These are phyloP conservation scores for Mormyrops boulengeri DNA, from an alignment of 2,797 vertebrate genomes.

Conservation along the genomic window DNA sequence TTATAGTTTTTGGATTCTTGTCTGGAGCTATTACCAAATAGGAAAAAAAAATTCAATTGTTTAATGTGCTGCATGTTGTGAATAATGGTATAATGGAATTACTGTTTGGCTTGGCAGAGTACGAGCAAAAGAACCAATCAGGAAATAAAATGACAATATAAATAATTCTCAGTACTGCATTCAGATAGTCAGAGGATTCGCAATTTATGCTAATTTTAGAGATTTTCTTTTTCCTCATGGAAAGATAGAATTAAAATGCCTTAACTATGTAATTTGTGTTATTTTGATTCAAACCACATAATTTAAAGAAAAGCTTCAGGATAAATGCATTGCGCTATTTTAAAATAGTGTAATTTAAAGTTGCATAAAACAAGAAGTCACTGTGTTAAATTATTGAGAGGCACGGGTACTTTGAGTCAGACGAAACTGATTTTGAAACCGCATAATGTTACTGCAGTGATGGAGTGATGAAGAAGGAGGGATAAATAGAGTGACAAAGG, in stretches of 20 bases:
- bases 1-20: conserved; percentile 80
- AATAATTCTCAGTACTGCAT: neutral
- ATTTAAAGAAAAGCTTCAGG: neutral
- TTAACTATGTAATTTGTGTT: neutral
- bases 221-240: neutral
- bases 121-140: neutral
- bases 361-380: neutral
- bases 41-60: neutral
- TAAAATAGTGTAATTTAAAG: neutral
- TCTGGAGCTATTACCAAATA: conserved; percentile 73
- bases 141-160: neutral
- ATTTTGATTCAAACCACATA: neutral
- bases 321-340: neutral
- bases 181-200: neutral
- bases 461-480: neutral
- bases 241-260: neutral
- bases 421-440: neutral
- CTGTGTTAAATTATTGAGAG: neutral
- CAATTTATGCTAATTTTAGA: neutral
- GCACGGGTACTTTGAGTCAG: neutral
- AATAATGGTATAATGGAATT: neutral
- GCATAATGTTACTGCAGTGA: neutral
- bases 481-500: neutral
- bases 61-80: neutral
- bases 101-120: neutral